phyloP scores from a whole-genome alignment of 2,797 vertebrate genomes.

The Tachyglossus aculeatus region DNA sequence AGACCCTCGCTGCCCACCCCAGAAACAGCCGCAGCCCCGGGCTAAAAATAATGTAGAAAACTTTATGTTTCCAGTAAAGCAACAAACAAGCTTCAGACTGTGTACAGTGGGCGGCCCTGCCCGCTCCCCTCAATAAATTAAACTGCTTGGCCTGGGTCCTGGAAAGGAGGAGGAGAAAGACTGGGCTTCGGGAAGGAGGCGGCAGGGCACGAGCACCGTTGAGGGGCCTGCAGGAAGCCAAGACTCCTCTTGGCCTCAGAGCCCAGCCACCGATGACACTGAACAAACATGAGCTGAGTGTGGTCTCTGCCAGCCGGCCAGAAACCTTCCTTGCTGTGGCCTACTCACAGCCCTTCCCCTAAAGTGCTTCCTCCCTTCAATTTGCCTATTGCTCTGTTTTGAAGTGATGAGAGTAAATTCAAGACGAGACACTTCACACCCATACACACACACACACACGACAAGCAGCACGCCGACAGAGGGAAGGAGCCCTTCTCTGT shows the following conservation, averaged over 20 bases:
- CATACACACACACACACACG: conserved; percentile 31
- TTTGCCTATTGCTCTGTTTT: conserved; percentile 65
- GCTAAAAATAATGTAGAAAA: conserved; percentile 66
- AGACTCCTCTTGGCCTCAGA: no score
- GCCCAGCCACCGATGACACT: no score
- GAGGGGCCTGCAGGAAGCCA: no score
- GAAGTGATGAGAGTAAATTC: conserved; percentile 57
- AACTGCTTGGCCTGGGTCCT: conserved; percentile 34
- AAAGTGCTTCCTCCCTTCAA: conserved; percentile 58
- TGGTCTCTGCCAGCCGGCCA: no score
- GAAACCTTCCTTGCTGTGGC: conserved; percentile 9
- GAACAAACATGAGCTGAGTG: no score
- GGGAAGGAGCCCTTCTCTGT: neutral
- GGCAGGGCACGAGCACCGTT: neutral
- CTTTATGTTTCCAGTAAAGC: conserved; percentile 65
- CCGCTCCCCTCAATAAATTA: conserved; percentile 66
- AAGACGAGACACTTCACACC: conserved; percentile 31
- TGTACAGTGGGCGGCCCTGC: conserved; percentile 36
- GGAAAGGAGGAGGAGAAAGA: neutral
- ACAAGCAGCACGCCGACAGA: neutral
- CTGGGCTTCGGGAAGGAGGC: no score
- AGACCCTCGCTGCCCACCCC: neutral
- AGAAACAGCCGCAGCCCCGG: conserved; percentile 14
- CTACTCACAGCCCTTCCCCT: conserved; percentile 42
- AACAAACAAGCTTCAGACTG: conserved; percentile 53